Base-by-base conservation (phyloP, 2,888 invertebrate genomes). In the Petrolisthes manimaculis region DNA sequence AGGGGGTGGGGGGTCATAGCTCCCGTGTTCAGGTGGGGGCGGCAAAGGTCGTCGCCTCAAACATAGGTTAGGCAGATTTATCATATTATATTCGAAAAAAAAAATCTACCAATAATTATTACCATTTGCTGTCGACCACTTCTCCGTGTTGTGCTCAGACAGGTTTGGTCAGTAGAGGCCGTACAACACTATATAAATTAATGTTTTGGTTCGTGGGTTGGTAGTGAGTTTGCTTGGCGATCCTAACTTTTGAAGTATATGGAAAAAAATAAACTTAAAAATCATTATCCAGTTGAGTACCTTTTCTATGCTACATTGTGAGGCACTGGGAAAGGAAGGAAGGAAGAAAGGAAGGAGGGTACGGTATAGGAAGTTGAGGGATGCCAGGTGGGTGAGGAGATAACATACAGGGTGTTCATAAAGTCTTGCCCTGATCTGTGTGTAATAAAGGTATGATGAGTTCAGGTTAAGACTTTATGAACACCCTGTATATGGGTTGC, bases 21-120 rank as follows among this genome's bases (percentile, higher is more conserved):
- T 67, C 84, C 84, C 84, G 86, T 87, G 86, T 87, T 87, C 86
- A 83, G 86, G 86, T 71, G 86, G 86, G 67, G 86, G 78, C 9
- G 54, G 61, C 83, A 9, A 54, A 54, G 82, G 86, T 51, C 51
- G 24, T 75, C 54, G 71, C 21, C 67, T 51, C 79, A 75, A 80
- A 55, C 56, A 67, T 88, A 88, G 81, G 84, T 21, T 88, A 88
- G 80, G 80, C 84, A 88, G 88, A 71, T 56, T 88, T 84, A 88
- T 84, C 88, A 81, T 86, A 71, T 88, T 88, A 83, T 88, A 88
- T 84, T 88, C 88, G 74, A 86, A 37, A 86, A 75, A 75, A 77
- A 37, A 51, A 69, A 69, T 83, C 51, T 87, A 87, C 77, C 83
- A 78, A 71, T 87, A 82, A 86, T 74, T 56, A 84, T 84, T 84